phyloP scores from a whole-genome alignment of 2,113 vertebrate genomes.

The Malaclemys terrapin region DNA sequence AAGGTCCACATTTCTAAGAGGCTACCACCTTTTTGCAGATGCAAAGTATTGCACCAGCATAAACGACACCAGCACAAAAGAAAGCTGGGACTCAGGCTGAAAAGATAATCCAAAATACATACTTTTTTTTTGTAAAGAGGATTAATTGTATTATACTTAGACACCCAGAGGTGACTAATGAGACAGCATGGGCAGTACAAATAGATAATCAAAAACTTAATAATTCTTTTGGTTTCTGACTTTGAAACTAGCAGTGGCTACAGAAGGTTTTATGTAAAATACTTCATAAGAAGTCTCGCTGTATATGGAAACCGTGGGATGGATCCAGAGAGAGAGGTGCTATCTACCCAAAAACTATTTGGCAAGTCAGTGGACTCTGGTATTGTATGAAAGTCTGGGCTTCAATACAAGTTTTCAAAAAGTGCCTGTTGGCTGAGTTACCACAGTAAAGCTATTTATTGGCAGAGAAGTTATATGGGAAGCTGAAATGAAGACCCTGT shows the following conservation, averaged over 20 bases:
- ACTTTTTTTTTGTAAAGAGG: background rate
- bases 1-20: too few species aligned
- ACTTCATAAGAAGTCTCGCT: constrained; percentile 67
- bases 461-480: constrained; percentile 64
- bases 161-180: constrained; percentile 31
- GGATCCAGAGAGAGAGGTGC: constrained; percentile 66
- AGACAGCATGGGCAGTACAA: constrained; percentile 20
- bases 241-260: constrained; percentile 52
- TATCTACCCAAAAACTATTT: constrained; percentile 73
- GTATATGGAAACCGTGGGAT: constrained; percentile 57
- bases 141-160: background rate
- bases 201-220: constrained; percentile 65
- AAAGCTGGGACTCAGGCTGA: background rate
- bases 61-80: background rate
- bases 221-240: constrained; percentile 70
- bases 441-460: constrained; percentile 67
- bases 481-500: constrained; percentile 69
- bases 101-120: background rate
- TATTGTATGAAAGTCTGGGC: constrained; percentile 71
- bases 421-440: constrained; percentile 69
- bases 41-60: background rate
- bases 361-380: constrained; percentile 71
- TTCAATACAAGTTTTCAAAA: constrained; percentile 65
- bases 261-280: constrained; percentile 65
- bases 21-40: too few species aligned